phyloP scores from a whole-genome alignment of 2,113 vertebrate species.

The Nothobranchius kuhntae region DNA sequence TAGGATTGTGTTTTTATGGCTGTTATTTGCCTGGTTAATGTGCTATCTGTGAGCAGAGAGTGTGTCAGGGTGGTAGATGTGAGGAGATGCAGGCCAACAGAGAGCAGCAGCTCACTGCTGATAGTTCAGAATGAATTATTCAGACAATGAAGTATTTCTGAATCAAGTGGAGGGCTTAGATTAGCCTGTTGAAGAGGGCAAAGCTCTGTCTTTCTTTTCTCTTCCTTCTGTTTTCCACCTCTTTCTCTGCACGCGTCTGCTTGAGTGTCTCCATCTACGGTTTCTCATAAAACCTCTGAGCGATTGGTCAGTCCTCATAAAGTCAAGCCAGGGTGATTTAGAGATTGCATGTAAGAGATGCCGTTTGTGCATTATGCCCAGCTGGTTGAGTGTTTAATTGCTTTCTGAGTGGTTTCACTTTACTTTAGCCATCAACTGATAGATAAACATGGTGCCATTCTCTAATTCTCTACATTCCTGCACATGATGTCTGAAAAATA shows the following conservation, averaged over 20 bases:
- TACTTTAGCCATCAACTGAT: constrained; percentile 35
- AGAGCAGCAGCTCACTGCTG: constrained; percentile 40
- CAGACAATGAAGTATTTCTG: constrained; percentile 56
- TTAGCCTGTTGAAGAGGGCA: constrained; percentile 38
- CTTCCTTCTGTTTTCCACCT: constrained; percentile 11
- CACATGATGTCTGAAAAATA: constrained; percentile 12
- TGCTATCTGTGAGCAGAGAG: constrained; percentile 28
- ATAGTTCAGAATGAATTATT: constrained; percentile 63
- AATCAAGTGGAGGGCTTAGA: constrained; percentile 55
- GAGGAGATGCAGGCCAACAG: constrained; percentile 40
- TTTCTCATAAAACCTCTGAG: constrained; percentile 24
- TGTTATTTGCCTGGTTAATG: constrained; percentile 51
- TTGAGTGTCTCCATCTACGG: constrained; percentile 33
- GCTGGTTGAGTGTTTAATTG: constrained; percentile 46
- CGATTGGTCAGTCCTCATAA: constrained; percentile 45
- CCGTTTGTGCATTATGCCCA: constrained; percentile 49
- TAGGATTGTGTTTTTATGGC: constrained; percentile 11
- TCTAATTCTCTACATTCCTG: not conserved
- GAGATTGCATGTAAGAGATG: constrained; percentile 46
- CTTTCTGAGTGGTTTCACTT: constrained; percentile 47
- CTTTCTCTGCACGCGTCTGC: not conserved
- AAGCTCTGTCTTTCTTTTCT: constrained; percentile 39
- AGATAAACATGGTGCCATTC: constrained; percentile 26
- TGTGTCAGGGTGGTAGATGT: constrained; percentile 37
- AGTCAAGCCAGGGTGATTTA: constrained; percentile 49